These are phyloP conservation scores for Alca torda DNA, from an alignment of 2,797 vertebrate species.

Conservation along the genomic window DNA sequence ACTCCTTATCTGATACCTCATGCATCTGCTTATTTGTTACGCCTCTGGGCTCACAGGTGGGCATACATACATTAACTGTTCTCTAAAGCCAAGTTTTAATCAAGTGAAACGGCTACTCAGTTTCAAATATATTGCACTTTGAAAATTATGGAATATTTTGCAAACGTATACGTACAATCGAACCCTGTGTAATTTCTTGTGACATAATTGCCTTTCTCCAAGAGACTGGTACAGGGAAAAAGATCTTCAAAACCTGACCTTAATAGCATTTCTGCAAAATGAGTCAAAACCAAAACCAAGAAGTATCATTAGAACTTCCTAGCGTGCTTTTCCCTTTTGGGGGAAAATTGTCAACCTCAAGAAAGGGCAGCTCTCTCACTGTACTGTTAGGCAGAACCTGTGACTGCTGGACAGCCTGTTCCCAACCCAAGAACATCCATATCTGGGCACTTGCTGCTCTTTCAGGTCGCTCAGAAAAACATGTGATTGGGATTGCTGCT, in stretches of 20 bases:
- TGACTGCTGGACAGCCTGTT: background rate
- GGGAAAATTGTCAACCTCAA: background rate
- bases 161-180: fast-evolving
- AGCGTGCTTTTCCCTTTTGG: background rate
- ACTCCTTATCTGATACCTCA: conserved; percentile 34
- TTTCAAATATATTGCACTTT: background rate
- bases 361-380: background rate
- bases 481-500: background rate
- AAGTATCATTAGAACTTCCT: background rate
- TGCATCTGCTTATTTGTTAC: conserved; percentile 51
- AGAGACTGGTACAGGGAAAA: background rate
- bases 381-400: background rate
- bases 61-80: conserved; percentile 44
- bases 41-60: conserved; percentile 13
- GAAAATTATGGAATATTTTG: background rate
- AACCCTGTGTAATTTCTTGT: background rate
- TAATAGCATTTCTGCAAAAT: background rate
- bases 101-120: background rate
- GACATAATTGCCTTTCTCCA: background rate
- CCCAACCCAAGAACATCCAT: background rate
- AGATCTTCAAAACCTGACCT: background rate
- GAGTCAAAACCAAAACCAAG: background rate
- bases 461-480: background rate
- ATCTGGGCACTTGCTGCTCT: background rate
- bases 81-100: conserved; percentile 1